Conservation (phyloP, 2,888 invertebrate genomes). For the Aspidiotus destructor region DNA sequence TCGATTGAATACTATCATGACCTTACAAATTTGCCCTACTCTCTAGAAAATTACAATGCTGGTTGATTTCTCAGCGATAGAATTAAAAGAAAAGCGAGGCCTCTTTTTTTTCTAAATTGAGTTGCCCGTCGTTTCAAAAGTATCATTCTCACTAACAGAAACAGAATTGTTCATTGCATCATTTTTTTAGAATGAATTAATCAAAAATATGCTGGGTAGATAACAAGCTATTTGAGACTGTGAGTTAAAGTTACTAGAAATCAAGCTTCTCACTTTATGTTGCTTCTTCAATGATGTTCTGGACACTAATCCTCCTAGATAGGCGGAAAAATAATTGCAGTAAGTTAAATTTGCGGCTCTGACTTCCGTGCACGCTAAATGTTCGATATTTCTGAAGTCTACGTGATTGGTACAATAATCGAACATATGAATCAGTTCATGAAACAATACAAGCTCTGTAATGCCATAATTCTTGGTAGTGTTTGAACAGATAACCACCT, state of each 20-base stretch:
- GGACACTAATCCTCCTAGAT: slow-evolving; percentile 66
- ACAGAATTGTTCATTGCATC: too few species aligned
- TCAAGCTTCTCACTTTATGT: slow-evolving; percentile 56
- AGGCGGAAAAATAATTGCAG: slow-evolving; percentile 76
- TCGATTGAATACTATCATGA: neutral
- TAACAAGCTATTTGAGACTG: too few species aligned
- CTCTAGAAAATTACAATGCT: neutral
- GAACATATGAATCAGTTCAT: slow-evolving; percentile 95
- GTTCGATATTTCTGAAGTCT: slow-evolving; percentile 80
- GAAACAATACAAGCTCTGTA: slow-evolving; percentile 71
- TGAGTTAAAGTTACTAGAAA: neutral
- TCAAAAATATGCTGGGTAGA: too few species aligned
- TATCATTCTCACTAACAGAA: too few species aligned
- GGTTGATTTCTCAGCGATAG: neutral
- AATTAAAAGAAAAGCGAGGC: too few species aligned
- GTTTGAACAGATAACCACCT: slow-evolving; percentile 88
- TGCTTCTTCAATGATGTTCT: slow-evolving; percentile 59
- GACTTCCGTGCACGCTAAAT: slow-evolving; percentile 90
- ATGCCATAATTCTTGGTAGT: slow-evolving; percentile 56
- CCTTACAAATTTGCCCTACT: neutral
- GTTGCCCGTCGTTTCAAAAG: too few species aligned
- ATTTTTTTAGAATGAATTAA: too few species aligned
- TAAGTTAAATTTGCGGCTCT: slow-evolving; percentile 88
- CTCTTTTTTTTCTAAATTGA: too few species aligned
- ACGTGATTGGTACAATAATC: slow-evolving; percentile 82